Evolutionary conservation across 2,113 vertebrate genomes (phyloP).

Genomic region (Steatornis caripensis): DNA sequence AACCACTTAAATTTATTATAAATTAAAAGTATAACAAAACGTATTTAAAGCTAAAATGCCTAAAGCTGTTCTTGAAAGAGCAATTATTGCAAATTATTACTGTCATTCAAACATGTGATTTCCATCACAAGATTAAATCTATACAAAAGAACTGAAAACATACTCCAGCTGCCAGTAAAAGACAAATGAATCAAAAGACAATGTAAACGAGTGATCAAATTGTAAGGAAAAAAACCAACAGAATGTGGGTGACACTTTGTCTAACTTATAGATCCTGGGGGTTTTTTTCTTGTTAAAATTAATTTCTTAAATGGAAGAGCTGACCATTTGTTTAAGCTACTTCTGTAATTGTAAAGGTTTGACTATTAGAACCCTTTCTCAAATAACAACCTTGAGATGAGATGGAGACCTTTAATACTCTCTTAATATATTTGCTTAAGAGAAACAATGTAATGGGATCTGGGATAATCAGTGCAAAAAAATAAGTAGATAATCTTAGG

Average conservation of each 20-base stretch:
- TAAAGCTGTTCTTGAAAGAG: background rate
- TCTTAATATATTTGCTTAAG: background rate
- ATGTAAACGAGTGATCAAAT: background rate
- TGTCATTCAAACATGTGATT: conserved; percentile 32
- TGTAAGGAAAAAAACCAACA: background rate
- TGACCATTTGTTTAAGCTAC: background rate
- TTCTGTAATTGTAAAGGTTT: background rate
- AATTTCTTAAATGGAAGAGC: background rate
- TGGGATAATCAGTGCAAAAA: background rate
- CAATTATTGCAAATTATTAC: conserved; percentile 50
- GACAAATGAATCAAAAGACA: conserved; percentile 47
- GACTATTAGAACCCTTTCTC: background rate
- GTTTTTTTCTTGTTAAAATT: background rate
- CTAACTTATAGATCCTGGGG: background rate
- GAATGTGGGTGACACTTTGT: background rate
- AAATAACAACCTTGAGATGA: background rate
- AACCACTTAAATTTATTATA: background rate
- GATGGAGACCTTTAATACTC: background rate
- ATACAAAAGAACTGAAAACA: conserved; percentile 27
- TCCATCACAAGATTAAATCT: conserved; percentile 40
- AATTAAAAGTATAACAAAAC: conserved; percentile 15
- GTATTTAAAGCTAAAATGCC: background rate
- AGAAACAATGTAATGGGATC: background rate
- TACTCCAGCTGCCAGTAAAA: conserved; percentile 18
- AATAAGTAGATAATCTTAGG: background rate